Evolutionary conservation across 2,888 invertebrate genomes (phyloP), one percentile per base, ranked within the genome.

Genomic region (Alsophila aescularia): DNA sequence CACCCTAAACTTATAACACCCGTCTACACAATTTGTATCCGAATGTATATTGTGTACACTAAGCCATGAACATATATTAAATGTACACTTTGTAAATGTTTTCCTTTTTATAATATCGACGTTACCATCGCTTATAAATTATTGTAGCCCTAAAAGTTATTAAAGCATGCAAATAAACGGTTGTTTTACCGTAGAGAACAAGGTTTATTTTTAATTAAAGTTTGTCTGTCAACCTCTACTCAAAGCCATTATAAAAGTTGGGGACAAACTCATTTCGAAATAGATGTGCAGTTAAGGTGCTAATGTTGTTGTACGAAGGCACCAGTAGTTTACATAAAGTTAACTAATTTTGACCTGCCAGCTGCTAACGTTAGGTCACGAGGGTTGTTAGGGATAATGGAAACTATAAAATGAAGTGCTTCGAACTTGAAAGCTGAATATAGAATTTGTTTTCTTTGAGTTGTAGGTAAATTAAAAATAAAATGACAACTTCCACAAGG

Each of bases 171-270:
- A 48, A 39, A 48, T 39, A 18, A 27, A 37, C 12, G 39, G 29
- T 29, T 29, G 31, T 37, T 47, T 31, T n/a, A 27, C 18, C 5
- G 34, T 35, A 40, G 12, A 40, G 24, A 49, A 49, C 16, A 44
- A 35, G 49, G 24, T 40, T 36, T 45, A 12, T 16, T 52, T 45
- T 49, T 52, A 50, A 52, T 58, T 58, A 52, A 58, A 52, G 49
- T 58, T 58, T 32, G 34, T 42, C 47, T 53, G 39, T 40, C 39
- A 31, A 45, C 18, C 32, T 32, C 35, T 47, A 27, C 31, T 16
- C 36, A 10, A 31, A 24, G 42, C 49, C 41, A 37, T 36, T 41
- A 29, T 45, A 42, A 45, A 35, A 52, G 45, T 52, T 41, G 21
- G 5, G 10, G 6, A 21, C 18, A 34, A 45, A 41, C 18, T 52